Conservation (phyloP, 2,113 vertebrate genomes). For the Diphyllodes magnificus region DNA sequence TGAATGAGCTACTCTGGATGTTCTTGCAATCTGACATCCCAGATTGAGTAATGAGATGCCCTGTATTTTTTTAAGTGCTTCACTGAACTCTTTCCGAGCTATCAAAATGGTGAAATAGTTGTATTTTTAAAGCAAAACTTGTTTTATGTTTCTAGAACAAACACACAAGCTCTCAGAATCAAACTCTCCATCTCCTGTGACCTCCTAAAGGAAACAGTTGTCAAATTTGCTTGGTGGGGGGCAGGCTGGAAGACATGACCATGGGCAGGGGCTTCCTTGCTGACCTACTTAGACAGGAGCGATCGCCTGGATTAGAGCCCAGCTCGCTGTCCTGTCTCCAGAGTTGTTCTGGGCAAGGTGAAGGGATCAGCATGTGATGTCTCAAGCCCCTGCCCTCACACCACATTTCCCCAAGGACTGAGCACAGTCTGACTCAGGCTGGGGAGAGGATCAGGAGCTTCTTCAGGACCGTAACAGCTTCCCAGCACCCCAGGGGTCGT, state of each 20-base stretch:
- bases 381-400: background rate
- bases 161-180: background rate
- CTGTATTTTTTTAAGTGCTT: background rate
- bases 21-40: background rate
- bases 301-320: background rate
- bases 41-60: background rate
- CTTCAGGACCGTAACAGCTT: rapidly evolving
- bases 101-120: background rate
- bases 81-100: background rate
- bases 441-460: background rate
- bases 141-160: background rate
- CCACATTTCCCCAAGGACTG: background rate
- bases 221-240: background rate
- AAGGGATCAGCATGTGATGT: background rate
- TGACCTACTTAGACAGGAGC: background rate
- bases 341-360: background rate
- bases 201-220: background rate
- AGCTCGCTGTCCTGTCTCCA: background rate
- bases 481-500: background rate
- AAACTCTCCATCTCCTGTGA: background rate
- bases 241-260: background rate
- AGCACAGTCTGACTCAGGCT: background rate
- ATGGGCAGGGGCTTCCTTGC: background rate
- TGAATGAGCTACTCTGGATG: background rate
- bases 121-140: background rate